phyloP scores from a whole-genome alignment of 2,888 invertebrate species.

The Protophormia terraenovae region DNA sequence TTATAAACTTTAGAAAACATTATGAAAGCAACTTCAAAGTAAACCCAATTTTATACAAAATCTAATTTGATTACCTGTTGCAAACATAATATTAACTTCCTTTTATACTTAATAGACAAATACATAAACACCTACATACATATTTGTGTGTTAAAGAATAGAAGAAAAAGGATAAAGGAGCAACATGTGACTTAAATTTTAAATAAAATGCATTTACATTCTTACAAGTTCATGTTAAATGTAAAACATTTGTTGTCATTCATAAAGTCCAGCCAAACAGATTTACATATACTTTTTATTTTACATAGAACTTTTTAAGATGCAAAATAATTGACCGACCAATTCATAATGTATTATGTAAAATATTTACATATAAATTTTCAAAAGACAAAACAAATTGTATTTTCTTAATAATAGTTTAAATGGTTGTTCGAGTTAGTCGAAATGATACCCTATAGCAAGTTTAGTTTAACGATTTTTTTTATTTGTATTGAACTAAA shows the following conservation, averaged over 20 bases:
- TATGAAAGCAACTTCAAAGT: slow-evolving; percentile 15
- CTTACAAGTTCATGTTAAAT: slow-evolving; percentile 14
- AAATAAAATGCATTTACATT: slow-evolving; percentile 10
- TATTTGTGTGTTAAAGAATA: neutral
- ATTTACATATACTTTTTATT: neutral
- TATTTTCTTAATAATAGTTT: neutral
- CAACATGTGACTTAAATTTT: slow-evolving; percentile 65
- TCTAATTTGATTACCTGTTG: slow-evolving; percentile 31
- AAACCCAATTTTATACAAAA: neutral
- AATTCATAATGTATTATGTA: slow-evolving; percentile 52
- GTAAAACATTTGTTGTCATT: slow-evolving; percentile 17
- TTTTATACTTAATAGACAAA: neutral
- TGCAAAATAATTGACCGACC: slow-evolving; percentile 66
- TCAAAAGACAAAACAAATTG: slow-evolving; percentile 20
- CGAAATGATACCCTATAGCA: neutral
- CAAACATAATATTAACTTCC: neutral
- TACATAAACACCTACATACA: neutral
- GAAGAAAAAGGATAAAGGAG: slow-evolving; percentile 15
- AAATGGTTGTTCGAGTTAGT: neutral
- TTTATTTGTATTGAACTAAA: too few relatives aligned
- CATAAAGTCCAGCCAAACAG: slow-evolving; percentile 1
- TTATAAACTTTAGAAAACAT: neutral
- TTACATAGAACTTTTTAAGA: slow-evolving; percentile 39
- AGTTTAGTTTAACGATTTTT: too few relatives aligned
- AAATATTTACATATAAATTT: slow-evolving; percentile 48